Conservation (phyloP, 2,797 vertebrate genomes). For the Pipistrellus kuhlii region DNA sequence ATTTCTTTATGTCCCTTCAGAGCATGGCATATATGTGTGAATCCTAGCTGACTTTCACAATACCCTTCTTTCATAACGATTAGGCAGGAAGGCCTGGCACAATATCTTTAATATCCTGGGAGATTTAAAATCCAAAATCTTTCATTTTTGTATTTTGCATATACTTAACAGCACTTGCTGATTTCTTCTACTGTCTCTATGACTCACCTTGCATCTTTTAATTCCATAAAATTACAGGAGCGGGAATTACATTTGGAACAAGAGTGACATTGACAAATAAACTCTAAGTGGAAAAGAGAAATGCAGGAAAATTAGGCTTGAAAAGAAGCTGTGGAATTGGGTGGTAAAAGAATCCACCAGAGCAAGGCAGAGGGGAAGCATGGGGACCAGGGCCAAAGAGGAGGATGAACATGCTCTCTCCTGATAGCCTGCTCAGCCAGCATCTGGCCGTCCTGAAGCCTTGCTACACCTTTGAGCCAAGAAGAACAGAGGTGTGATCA, state of each 20-base stretch:
- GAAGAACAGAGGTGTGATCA: background rate
- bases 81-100: background rate
- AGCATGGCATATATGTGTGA: too few species aligned
- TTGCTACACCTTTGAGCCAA: background rate
- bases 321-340: background rate
- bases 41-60: background rate
- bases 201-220: background rate
- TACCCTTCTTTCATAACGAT: background rate
- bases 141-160: background rate
- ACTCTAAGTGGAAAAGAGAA: background rate
- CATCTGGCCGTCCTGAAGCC: fast-evolving
- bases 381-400: background rate
- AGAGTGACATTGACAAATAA: background rate
- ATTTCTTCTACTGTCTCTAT: background rate
- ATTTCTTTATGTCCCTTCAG: too few species aligned
- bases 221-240: background rate
- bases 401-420: fast-evolving
- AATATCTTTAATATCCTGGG: background rate
- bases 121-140: background rate
- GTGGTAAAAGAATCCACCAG: background rate
- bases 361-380: background rate
- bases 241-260: background rate
- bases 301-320: background rate
- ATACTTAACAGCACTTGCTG: background rate
- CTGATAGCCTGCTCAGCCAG: fast-evolving